Base-by-base conservation (phyloP, 2,888 invertebrate species). In the Melanchra persicariae region DNA sequence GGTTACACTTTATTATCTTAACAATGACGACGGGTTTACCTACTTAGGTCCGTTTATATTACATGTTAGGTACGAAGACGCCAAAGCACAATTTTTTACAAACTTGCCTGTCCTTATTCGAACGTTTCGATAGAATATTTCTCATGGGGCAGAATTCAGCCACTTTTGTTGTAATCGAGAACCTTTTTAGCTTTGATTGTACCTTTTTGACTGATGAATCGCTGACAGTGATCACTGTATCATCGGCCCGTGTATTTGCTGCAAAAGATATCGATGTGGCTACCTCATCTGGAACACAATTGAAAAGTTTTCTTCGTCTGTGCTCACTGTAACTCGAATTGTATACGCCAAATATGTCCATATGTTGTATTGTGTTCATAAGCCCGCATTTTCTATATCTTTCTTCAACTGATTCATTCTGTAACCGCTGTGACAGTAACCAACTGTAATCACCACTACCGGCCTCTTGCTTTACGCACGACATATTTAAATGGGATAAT, bases 321-420 rank as follows among this genome's bases (percentile, higher is more conserved):
- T 55, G n/a, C n/a, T 63, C 52, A 12, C 19, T 57, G 62, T 69
- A 75, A 54, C 22, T 66, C 2, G 65, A 49, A 54, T 15, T 57
- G 45, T 68, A n/a, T 30, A 40, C 26, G 12, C 71, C 63, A 65
- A 24, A 61, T 55, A 79, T 79, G 12, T 79, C 79, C 57, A 83
- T 78, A 59, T 83, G 83, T 70, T 77, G 77, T 60, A 83, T 80
- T 40, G 68, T 60, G 65, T 74, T 72, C 70, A 78, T 64, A 49
- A 76, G 67, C 62, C 65, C 40, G 51, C 83, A 83, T 57, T 75
- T 69, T 59, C 52, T 78, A 22, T 74, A 81, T 55, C 74, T 74
- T 17, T 81, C 73, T 66, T 77, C 55, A 12, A 67, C 69, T 54
- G 75, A 34, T 40, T 55, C 59, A 15, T 63, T n/a, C 5, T 55